Conservation (phyloP, 2,888 invertebrate genomes). For the Lithophane semibrunnea region DNA sequence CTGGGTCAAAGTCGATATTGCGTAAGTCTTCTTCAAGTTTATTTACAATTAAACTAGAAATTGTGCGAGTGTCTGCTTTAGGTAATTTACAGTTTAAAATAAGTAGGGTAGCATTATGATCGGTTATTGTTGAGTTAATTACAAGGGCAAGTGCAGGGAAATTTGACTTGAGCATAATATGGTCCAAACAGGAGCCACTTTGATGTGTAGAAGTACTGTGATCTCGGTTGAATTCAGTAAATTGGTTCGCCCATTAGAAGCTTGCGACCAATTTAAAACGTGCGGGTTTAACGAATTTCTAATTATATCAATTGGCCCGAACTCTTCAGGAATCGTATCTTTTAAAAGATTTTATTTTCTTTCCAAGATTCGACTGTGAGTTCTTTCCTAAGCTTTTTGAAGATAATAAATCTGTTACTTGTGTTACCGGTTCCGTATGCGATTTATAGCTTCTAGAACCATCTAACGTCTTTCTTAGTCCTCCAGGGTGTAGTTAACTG, state of each 20-base stretch:
- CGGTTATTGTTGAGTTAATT: too few relatives aligned
- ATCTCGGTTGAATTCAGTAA: constrained; percentile 38
- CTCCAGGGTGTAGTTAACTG: constrained; percentile 58
- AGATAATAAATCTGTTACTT: constrained; percentile 53
- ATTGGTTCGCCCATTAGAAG: constrained; percentile 34
- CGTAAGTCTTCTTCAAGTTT: too few relatives aligned
- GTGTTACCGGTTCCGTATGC: constrained; percentile 33
- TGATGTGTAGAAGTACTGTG: too few relatives aligned
- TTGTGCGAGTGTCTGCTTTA: too few relatives aligned
- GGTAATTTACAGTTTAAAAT: too few relatives aligned
- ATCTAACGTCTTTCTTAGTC: constrained; percentile 26
- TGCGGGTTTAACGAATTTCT: constrained; percentile 33
- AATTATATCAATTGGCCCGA: constrained; percentile 45
- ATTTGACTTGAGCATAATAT: too few relatives aligned
- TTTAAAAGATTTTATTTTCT: constrained; percentile 25
- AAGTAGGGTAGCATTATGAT: too few relatives aligned
- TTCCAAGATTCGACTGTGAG: constrained; percentile 12
- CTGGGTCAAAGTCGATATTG: too few relatives aligned
- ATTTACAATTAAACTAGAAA: too few relatives aligned
- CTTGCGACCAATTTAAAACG: constrained; percentile 36
- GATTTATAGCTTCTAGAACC: constrained; percentile 53
- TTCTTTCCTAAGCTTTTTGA: constrained; percentile 20
- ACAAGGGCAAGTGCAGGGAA: too few relatives aligned
- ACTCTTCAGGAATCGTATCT: constrained; percentile 30
- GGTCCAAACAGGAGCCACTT: too few relatives aligned